Conservation (phyloP, 2,888 invertebrate species). For the Protodeltote pygarga region DNA sequence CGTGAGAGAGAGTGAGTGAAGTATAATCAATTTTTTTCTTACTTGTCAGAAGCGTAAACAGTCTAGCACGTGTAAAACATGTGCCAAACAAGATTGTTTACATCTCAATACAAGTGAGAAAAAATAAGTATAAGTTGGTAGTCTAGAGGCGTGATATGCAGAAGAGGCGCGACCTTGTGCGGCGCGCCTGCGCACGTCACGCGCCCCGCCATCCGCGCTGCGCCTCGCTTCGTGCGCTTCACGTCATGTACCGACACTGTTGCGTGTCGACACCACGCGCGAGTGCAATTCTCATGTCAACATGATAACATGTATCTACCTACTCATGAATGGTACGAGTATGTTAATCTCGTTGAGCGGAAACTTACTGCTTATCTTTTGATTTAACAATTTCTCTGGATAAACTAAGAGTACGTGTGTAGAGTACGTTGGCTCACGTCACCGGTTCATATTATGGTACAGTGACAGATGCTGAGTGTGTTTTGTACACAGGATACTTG, state of each 20-base stretch:
- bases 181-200: constrained; percentile 7
- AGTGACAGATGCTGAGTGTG: too few relatives aligned
- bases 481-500: too few relatives aligned
- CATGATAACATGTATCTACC: neutral
- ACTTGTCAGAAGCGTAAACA: too few relatives aligned
- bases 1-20: too few relatives aligned
- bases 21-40: too few relatives aligned
- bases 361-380: neutral
- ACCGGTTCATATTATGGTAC: too few relatives aligned
- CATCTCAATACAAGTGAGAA: too few relatives aligned
- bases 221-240: neutral
- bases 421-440: neutral
- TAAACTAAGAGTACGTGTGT: neutral
- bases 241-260: neutral
- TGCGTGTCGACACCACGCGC: neutral
- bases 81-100: too few relatives aligned
- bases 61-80: too few relatives aligned
- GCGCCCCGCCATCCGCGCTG: neutral
- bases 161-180: constrained; percentile 48
- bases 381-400: neutral
- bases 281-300: neutral
- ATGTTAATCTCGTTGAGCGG: constrained; percentile 1
- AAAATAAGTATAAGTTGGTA: neutral
- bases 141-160: constrained; percentile 17
- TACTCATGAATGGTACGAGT: constrained; percentile 1